Percentiles rank a stretch among this genome's conserved stretches.
phyloP scores from a whole-genome alignment of 2,888 invertebrate genomes.

The Leptinotarsa juncta region DNA sequence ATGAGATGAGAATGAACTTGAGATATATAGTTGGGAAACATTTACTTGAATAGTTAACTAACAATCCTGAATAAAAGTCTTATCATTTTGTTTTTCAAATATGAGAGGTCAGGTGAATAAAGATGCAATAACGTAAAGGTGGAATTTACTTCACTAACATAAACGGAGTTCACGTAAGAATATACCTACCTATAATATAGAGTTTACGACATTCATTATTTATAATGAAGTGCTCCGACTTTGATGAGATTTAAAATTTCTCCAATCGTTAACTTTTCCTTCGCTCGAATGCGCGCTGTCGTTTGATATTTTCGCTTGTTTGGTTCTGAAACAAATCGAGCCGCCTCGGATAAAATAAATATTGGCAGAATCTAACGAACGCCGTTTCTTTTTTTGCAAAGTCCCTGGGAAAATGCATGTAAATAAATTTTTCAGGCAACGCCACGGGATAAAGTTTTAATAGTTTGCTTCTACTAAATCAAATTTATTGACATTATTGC shows the following conservation, averaged over 20 bases:
- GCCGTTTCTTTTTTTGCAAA: conserved; percentile 17
- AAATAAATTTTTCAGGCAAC: neutral
- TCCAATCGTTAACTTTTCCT: conserved; percentile 1
- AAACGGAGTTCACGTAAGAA: neutral
- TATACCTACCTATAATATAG: neutral
- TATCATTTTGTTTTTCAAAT: too few species aligned
- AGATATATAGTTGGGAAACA: too few species aligned
- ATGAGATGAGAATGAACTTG: too few species aligned
- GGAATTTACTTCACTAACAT: neutral
- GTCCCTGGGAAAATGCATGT: neutral
- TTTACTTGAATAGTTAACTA: too few species aligned
- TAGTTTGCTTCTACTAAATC: neutral
- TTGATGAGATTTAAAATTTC: conserved; percentile 7
- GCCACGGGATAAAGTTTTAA: neutral
- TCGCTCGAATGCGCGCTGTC: conserved; percentile 16
- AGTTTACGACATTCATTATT: neutral
- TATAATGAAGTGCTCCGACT: neutral
- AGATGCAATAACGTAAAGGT: neutral
- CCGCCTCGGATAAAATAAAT: conserved; percentile 33
- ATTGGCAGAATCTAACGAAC: conserved; percentile 32
- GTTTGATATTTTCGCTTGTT: conserved; percentile 32
- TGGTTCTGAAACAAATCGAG: conserved; percentile 32
- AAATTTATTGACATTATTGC: neutral
- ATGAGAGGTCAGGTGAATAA: too few species aligned
- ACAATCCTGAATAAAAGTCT: too few species aligned